These are phyloP conservation scores for Platypus cylindrus DNA, from an alignment of 2,888 invertebrate species.

Conservation along the genomic window DNA sequence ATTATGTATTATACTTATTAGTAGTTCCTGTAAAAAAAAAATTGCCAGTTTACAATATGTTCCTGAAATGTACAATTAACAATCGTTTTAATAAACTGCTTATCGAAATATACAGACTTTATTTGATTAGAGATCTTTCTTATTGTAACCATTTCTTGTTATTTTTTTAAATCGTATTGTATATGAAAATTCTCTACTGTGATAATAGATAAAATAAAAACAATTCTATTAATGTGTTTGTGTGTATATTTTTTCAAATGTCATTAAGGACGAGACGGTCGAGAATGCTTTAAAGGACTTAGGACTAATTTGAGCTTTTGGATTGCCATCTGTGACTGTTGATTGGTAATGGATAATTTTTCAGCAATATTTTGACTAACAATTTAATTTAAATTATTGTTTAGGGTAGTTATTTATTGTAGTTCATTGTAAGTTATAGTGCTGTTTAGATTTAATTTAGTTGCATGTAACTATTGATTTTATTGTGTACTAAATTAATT, in stretches of 20 bases:
- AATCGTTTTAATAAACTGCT: conserved; percentile 1
- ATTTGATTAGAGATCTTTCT: too few species aligned
- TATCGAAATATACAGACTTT: background rate
- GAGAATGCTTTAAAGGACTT: conserved; percentile 89
- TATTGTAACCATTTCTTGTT: too few species aligned
- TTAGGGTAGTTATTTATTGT: too few species aligned
- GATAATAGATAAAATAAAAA: background rate
- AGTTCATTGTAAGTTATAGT: too few species aligned
- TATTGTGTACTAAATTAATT: too few species aligned
- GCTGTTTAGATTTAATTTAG: too few species aligned
- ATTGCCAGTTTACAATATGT: conserved; percentile 3
- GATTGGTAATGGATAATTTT: too few species aligned
- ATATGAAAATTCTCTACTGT: background rate
- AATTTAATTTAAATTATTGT: too few species aligned
- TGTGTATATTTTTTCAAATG: conserved; percentile 16
- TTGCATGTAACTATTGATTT: too few species aligned
- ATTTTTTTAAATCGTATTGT: too few species aligned
- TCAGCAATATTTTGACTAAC: too few species aligned
- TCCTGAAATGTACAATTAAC: background rate
- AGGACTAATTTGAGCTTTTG: conserved; percentile 63
- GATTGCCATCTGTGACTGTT: too few species aligned
- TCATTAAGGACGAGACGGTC: conserved; percentile 77
- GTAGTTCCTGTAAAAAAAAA: conserved; percentile 3
- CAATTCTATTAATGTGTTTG: background rate
- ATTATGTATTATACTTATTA: background rate